Base-by-base conservation (phyloP, 2,888 invertebrate species). In the Drosophila stalkeri region DNA sequence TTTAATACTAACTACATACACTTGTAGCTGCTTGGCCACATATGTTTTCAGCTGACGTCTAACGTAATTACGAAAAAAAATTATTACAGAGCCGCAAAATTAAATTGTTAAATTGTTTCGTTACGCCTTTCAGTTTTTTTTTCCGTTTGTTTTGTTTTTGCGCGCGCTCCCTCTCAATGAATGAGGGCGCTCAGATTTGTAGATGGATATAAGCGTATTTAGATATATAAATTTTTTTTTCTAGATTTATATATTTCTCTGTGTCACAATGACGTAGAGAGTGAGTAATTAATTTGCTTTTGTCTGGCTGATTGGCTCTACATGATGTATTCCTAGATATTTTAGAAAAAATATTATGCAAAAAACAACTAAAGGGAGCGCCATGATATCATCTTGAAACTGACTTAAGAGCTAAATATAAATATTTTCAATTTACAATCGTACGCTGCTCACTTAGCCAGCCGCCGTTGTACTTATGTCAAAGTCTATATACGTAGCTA, bases 81-180 rank as follows among this genome's bases (percentile, higher is more conserved):
- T 86, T 77, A 75, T 86, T 77, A 75, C 70, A 83, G 66, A 75
- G 59, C 63, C 66, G 80, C 80, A 41, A 80, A 85, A 82, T 80
- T 72, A 60, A 84, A 78, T 77, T 83, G 86, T 82, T 86, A 64
- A 84, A 80, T 78, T 84, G 85, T 84, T 86, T 65, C 72, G 82
- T 80, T 87, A 80, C 78, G 87, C 78, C 73, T 82, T 84, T 86
- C 51, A 57, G 52, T 16, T 39, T 68, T 72, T 71, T 63, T 39
- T 47, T 9, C 27, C 35, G 23, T 23, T 31, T 56, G 33, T 51
- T 51, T 49, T 51, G 49, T 12, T 56, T 18, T 39, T 41, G 52
- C 51, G 14, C 37, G 14, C 18, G 9, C 27, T 31, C 51, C 12
- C 33, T 64, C 41, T 57, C 47, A 43, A 55, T 75, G 70, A 82